These are phyloP conservation scores for Chrysina gloriosa DNA, from an alignment of 2,888 invertebrate species.

Conservation along the genomic window DNA sequence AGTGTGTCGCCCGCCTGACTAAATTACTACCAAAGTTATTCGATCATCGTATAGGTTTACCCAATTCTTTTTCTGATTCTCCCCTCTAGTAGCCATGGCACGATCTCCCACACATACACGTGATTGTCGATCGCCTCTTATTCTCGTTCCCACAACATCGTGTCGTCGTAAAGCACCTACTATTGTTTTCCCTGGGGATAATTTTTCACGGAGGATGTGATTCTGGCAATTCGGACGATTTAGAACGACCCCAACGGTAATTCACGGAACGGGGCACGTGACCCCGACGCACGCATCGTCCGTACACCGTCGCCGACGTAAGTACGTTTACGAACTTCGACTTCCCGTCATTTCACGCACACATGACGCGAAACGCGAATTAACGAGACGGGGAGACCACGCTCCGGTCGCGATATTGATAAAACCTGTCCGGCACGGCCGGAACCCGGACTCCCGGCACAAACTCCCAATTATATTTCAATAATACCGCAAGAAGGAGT, in stretches of 20 bases:
- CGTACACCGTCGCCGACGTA: neutral
- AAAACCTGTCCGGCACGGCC: neutral
- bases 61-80: too few species aligned
- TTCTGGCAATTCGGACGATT: conserved; percentile 61
- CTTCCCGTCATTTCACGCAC: conserved; percentile 60
- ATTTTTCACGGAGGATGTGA: conserved; percentile 62
- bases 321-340: too few species aligned
- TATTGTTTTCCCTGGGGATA: conserved; percentile 50
- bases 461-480: conserved; percentile 32
- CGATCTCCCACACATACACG: too few species aligned
- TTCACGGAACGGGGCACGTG: conserved; percentile 61
- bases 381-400: neutral
- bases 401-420: neutral
- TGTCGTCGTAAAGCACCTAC: too few species aligned
- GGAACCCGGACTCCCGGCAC: neutral
- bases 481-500: neutral
- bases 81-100: too few species aligned
- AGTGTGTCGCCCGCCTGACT: too few species aligned
- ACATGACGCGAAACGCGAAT: conserved; percentile 56
- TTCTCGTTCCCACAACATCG: too few species aligned
- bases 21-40: too few species aligned
- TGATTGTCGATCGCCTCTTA: too few species aligned
- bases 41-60: too few species aligned
- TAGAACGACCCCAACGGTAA: conserved; percentile 57
- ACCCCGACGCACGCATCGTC: conserved; percentile 52